These are phyloP conservation scores for Hippoglossus hippoglossus DNA, from an alignment of 2,797 vertebrate species.

Conservation along the genomic window DNA sequence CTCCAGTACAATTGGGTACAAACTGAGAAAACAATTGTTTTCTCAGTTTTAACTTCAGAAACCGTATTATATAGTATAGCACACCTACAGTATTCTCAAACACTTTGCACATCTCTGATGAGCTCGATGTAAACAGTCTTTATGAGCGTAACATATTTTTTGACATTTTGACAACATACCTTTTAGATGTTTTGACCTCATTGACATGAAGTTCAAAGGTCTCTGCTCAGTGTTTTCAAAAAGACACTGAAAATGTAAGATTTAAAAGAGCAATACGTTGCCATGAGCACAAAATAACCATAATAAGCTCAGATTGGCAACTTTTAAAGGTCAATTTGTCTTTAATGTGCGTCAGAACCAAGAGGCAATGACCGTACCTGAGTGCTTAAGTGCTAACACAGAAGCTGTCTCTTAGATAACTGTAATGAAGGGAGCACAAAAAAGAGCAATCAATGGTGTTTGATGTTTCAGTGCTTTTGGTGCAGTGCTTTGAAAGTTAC, in stretches of 20 bases:
- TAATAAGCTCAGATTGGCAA: neutral
- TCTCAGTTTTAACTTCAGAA: too few species aligned
- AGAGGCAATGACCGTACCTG: neutral
- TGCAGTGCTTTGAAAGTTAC: neutral
- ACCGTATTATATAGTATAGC: too few species aligned
- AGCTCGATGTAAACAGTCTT: too few species aligned
- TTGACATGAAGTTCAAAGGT: neutral
- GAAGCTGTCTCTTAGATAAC: too few species aligned
- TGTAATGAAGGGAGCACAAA: too few species aligned
- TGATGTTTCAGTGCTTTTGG: neutral
- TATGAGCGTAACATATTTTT: too few species aligned
- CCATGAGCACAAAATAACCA: neutral
- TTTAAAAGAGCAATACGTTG: neutral
- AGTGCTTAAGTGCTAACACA: too few species aligned
- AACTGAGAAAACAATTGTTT: too few species aligned
- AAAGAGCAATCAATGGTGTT: neutral
- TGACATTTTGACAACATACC: too few species aligned
- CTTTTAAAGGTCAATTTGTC: neutral
- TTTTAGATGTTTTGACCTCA: neutral
- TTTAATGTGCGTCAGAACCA: neutral
- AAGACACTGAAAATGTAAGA: neutral
- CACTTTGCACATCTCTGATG: too few species aligned
- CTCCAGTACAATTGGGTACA: too few species aligned
- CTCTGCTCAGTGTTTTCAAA: neutral
- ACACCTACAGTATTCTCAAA: too few species aligned